phyloP scores from a whole-genome alignment of 2,797 vertebrate species.

The Anisognathus igniventris region DNA sequence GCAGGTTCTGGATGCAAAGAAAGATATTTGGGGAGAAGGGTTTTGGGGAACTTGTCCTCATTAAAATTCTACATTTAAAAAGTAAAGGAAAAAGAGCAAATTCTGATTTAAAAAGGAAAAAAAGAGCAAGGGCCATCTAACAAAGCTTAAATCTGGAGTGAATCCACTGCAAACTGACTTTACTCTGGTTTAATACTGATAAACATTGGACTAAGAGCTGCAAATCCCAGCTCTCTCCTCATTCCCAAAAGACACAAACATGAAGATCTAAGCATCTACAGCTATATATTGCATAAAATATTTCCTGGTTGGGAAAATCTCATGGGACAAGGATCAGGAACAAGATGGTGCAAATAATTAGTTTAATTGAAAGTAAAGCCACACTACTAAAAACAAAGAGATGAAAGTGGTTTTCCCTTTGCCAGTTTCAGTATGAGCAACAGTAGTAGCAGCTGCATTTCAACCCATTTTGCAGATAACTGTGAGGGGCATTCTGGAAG shows the following conservation, averaged over 20 bases:
- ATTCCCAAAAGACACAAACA: not conserved
- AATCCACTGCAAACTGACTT: not conserved
- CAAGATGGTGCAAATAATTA: conserved; percentile 40
- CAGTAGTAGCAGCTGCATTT: conserved; percentile 39
- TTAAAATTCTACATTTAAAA: not conserved
- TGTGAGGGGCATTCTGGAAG: conserved; percentile 23
- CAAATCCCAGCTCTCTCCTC: not conserved
- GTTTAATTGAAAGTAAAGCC: conserved; percentile 42
- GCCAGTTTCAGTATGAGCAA: not conserved
- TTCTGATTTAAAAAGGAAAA: not conserved
- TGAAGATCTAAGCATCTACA: not conserved
- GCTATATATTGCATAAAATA: not conserved
- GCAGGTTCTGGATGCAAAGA: not conserved
- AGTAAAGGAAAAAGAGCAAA: not conserved
- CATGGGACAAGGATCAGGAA: conserved; percentile 14
- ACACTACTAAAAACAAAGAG: not conserved
- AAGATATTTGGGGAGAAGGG: not conserved
- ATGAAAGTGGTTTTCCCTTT: conserved; percentile 23
- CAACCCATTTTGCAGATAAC: conserved; percentile 5
- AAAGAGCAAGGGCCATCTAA: not conserved
- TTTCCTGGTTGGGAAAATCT: conserved; percentile 36
- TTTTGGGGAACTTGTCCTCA: not conserved
- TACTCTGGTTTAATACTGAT: not conserved
- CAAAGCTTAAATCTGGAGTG: not conserved
- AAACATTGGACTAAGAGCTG: not conserved